phyloP scores from a whole-genome alignment of 2,113 vertebrate species.

The Notothenia coriiceps region DNA sequence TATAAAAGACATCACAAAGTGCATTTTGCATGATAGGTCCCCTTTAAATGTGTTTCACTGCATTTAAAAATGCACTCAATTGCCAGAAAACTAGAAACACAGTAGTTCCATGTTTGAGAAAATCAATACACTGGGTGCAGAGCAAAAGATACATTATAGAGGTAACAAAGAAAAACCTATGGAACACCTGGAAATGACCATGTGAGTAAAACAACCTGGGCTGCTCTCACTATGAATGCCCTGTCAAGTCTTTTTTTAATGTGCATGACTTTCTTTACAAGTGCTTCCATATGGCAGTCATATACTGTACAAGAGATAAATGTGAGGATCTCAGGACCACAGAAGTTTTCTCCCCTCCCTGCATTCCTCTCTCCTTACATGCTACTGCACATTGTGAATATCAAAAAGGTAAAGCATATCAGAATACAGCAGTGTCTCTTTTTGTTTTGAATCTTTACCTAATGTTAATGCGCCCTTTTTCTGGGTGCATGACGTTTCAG shows the following conservation, averaged over 20 bases:
- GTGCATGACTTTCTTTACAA: not conserved
- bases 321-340: constrained; percentile 1
- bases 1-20: too few species aligned
- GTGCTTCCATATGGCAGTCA: constrained; percentile 12
- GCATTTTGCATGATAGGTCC: too few species aligned
- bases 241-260: constrained; percentile 9
- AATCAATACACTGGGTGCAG: not conserved
- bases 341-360: constrained; percentile 3
- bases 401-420: not conserved
- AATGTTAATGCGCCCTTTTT: not conserved
- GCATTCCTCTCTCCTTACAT: constrained; percentile 4
- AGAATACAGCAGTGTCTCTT: not conserved
- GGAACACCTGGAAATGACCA: not conserved
- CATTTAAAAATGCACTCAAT: not conserved
- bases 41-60: not conserved
- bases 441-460: not conserved
- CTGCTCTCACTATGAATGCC: not conserved
- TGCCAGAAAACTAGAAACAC: not conserved
- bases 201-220: not conserved
- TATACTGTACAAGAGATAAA: constrained; percentile 8
- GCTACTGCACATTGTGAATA: not conserved
- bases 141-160: not conserved
- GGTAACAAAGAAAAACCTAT: not conserved
- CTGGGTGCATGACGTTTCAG: not conserved
- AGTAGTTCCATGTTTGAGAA: not conserved